Evolutionary conservation across 2,888 invertebrate genomes (phyloP), one percentile per base, ranked within the genome.

Genomic region (Dusona sp.): DNA sequence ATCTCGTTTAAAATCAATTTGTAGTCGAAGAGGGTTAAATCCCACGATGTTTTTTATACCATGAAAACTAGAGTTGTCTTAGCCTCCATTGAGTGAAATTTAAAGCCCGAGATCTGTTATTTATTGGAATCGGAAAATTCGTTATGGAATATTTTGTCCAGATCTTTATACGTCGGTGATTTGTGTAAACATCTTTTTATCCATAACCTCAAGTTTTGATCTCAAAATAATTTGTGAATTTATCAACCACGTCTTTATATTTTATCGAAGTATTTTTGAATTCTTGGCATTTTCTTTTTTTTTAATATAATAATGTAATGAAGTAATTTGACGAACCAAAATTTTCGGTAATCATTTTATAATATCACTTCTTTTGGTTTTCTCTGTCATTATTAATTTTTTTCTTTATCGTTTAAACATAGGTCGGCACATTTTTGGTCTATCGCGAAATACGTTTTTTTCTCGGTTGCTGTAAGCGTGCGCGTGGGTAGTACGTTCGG

Each of bases 401-500:
- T 3, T 19, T 19, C 11, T 54, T 29, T 61, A n/a, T 61, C 7
- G 25, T 29, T 75, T 4, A 45, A 38, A 25, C 51, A 65, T 48
- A 22, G 19, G 54, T 33, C 42, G 51, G 16, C 22, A 33, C 16
- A 38, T 68, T 45, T 61, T 68, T 54, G 16, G 67, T 48, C 3
- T 42, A 2, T 65, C 11, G 67, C 16, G n/a, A n/a, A 73, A 16
- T n/a, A 9, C n/a, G 29, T n/a, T n/a, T 22, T 25, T 77, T 65
- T 77, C 25, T 42, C 25, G 54, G 16, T 19, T 16, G 19, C 16
- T 45, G 6, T 0, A 74, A 68, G 67, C 48, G 64, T 57, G 73
- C 33, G 73, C 64, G 82, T 82, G 57, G 82, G 64, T 70, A 75
- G 38, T 19, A 29, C 33, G n/a, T 16, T 67, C 68, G 48, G 22